phyloP scores from a whole-genome alignment of 2,888 invertebrate species.

The Drosophila antonietae region DNA sequence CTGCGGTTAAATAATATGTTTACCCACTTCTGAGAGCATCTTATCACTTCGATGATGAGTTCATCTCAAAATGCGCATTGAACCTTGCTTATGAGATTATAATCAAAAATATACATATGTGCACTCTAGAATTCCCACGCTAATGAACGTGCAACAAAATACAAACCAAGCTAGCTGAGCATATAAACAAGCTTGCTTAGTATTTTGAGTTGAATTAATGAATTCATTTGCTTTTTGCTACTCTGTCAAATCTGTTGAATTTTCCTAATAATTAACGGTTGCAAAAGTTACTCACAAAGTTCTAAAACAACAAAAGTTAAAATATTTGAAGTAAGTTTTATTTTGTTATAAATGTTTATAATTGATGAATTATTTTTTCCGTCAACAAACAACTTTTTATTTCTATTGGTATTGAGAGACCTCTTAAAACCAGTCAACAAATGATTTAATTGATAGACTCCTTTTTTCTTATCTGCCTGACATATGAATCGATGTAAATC shows the following conservation, averaged over 20 bases:
- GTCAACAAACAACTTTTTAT: neutral
- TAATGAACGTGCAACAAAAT: neutral
- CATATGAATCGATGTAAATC: neutral
- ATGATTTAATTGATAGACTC: neutral
- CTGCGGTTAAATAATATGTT: conserved; percentile 16
- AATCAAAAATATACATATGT: neutral
- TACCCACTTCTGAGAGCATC: neutral
- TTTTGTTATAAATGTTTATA: neutral
- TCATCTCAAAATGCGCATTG: conserved; percentile 1
- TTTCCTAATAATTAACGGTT: neutral
- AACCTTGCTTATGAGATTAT: neutral
- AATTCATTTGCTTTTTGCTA: neutral
- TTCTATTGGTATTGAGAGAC: neutral
- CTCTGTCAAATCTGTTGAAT: neutral
- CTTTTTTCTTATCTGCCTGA: neutral
- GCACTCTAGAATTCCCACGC: neutral
- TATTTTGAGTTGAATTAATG: neutral
- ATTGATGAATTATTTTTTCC: neutral
- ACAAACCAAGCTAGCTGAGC: neutral
- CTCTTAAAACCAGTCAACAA: neutral
- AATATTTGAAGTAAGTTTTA: neutral
- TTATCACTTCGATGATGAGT: conserved; percentile 6
- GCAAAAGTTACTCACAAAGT: neutral
- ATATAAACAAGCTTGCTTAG: neutral
- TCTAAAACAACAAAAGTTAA: neutral